Evolutionary conservation across 2,797 vertebrate genomes (phyloP).

Genomic region (Alosa sapidissima): DNA sequence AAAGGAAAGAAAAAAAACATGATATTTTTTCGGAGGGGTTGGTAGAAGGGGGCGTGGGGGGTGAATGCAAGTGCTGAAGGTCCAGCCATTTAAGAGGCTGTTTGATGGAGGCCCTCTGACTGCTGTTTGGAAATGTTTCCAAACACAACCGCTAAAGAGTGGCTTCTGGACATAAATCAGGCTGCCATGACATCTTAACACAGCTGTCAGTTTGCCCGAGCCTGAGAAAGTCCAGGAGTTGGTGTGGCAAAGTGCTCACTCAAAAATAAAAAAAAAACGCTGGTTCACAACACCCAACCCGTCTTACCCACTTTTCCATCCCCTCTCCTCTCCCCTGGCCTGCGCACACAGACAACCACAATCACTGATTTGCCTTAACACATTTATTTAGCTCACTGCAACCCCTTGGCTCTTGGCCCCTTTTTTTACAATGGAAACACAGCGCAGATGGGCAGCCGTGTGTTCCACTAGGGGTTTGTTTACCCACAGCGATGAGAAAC

Average conservation of each 20-base stretch:
- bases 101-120: neutral
- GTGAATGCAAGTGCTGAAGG: neutral
- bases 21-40: neutral
- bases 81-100: slow-evolving; percentile 8
- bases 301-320: neutral
- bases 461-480: slow-evolving; percentile 34
- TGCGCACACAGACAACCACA: slow-evolving; percentile 17
- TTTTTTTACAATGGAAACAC: slow-evolving; percentile 51
- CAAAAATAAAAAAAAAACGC: neutral
- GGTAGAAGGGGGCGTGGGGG: neutral
- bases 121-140: slow-evolving; percentile 31
- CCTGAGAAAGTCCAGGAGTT: slow-evolving; percentile 40
- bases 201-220: slow-evolving; percentile 43
- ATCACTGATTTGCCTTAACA: slow-evolving; percentile 51
- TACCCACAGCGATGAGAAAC: slow-evolving; percentile 38
- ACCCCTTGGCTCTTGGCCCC: slow-evolving; percentile 50
- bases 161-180: slow-evolving; percentile 40
- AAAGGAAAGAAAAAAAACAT: neutral
- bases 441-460: slow-evolving; percentile 55
- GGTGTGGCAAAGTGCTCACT: neutral
- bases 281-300: neutral
- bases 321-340: neutral
- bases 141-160: slow-evolving; percentile 34
- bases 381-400: slow-evolving; percentile 46
- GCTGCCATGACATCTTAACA: slow-evolving; percentile 42